Base-by-base conservation (phyloP, 2,113 vertebrate genomes). In the Tenebrosternarchus preto region DNA sequence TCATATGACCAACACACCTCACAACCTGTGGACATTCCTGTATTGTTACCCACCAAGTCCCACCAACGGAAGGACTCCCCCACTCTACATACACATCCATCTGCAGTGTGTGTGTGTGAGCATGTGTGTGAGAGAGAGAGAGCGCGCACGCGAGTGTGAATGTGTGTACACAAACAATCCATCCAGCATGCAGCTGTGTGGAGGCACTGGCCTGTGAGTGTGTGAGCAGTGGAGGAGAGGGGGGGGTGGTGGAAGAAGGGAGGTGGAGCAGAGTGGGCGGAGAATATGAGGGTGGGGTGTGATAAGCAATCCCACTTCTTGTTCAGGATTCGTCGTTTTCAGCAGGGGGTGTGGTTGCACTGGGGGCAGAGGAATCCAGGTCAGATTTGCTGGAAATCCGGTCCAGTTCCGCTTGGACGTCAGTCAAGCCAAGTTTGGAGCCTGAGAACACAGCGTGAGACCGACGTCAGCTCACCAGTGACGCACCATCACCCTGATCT, bases 401-500 rank as follows among this genome's bases (percentile, higher is more conserved):
- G 91, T 99, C 97, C 86, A 98, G 87, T 89, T 99, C 98, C 15
- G 96, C 98, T 74, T 99, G 98, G 89, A 99, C 96, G 20, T 99
- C 98, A 50, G 96, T 96, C 89, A 98, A 92, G 84, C 96, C 96
- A 87, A 97, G 92, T 86, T 98, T 99, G 63, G 97, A 98, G 89
- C 96, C 98, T 98, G 88, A 11, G 33, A 31, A 82, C 11, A 83
- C 1, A 76, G 8, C 4, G 0, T 19, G 20, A 15, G 16, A 1
- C 63, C 19, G 20, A 16, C 33, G 15, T 66, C 2, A 66, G 17
- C 8, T 2, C 5, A 7, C 17, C 29, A 20, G 9, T 1, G 60
- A 29, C 8, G 5, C 24, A 16, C 1, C 25, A 11, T 22, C 33
- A 31, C 16, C 20, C 8, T 20, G 16, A 17, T 7, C 2, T 12